Percentiles rank a stretch among this genome's conserved stretches.
phyloP scores from a whole-genome alignment of 2,113 vertebrate genomes.

The Talpa occidentalis region DNA sequence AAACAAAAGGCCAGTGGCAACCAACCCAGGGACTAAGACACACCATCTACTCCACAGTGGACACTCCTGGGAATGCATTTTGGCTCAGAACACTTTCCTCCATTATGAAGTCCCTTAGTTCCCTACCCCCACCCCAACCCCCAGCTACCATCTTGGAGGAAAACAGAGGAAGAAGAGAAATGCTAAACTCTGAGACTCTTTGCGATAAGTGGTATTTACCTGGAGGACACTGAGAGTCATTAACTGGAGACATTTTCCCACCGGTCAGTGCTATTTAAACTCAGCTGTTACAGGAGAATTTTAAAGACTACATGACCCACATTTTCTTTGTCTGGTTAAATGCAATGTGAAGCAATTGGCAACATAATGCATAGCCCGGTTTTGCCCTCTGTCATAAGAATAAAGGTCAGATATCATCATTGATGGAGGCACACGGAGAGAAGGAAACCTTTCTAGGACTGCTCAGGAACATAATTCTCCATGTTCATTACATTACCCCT shows the following conservation, averaged over 20 bases:
- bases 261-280: not conserved
- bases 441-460: not conserved
- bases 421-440: not conserved
- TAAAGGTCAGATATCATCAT: not conserved
- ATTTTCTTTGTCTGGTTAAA: conserved; percentile 13
- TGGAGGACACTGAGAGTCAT: not conserved
- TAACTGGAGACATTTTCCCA: not conserved
- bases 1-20: no score
- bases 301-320: not conserved
- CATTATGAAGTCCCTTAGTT: not conserved
- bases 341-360: not conserved
- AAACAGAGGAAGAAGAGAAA: not conserved
- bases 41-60: not conserved
- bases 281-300: not conserved
- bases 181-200: not conserved
- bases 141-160: not conserved
- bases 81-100: not conserved
- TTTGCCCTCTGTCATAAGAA: not conserved
- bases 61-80: not conserved
- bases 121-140: not conserved
- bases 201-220: not conserved
- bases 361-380: not conserved
- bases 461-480: conserved; percentile 1
- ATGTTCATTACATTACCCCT: not conserved
- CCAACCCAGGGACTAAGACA: not conserved